Percentiles rank a stretch among this genome's conserved stretches.
Evolutionary conservation across 2,888 invertebrate species (phyloP).

Genomic region (Harpalus rubripes): DNA sequence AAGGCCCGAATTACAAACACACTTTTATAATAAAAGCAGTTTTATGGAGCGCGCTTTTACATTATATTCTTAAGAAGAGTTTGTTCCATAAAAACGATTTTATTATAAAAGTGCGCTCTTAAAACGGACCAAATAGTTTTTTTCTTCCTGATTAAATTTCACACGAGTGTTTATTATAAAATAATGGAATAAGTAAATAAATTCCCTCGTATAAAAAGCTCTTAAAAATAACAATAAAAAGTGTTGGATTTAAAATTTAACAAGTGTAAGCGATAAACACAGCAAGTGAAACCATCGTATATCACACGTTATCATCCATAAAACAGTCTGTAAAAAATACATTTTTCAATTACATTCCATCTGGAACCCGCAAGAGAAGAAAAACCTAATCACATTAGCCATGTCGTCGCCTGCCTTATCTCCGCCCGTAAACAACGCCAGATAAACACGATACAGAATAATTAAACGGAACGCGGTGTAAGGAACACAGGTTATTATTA

Average conservation of each 20-base stretch:
- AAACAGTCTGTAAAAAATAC: slow-evolving; percentile 50
- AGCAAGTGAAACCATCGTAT: slow-evolving; percentile 42
- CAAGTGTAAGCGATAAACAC: slow-evolving; percentile 47
- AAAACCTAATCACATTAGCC: slow-evolving; percentile 50
- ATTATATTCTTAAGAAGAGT: too few relatives aligned
- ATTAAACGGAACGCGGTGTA: slow-evolving; percentile 56
- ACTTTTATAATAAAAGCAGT: too few relatives aligned
- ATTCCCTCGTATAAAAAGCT: slow-evolving; percentile 11
- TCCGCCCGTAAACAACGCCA: slow-evolving; percentile 55
- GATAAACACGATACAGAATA: slow-evolving; percentile 61
- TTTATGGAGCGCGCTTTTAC: too few relatives aligned
- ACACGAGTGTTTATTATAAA: slow-evolving; percentile 10
- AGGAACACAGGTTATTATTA: slow-evolving; percentile 61
- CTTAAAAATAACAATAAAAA: slow-evolving; percentile 39
- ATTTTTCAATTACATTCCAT: slow-evolving; percentile 52
- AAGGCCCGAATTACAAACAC: too few relatives aligned
- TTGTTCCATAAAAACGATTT: too few relatives aligned
- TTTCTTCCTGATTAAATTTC: not conserved
- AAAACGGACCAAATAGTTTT: too few relatives aligned
- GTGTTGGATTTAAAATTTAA: slow-evolving; percentile 35
- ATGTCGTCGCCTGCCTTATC: slow-evolving; percentile 54
- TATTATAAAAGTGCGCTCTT: too few relatives aligned
- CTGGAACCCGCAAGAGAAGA: slow-evolving; percentile 38
- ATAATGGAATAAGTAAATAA: slow-evolving; percentile 19
- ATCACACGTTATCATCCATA: slow-evolving; percentile 54